Evolutionary conservation across 1,140 invertebrate species (phyloP), one percentile per base, ranked within the genome.

Genomic region (Ladona fulva): DNA sequence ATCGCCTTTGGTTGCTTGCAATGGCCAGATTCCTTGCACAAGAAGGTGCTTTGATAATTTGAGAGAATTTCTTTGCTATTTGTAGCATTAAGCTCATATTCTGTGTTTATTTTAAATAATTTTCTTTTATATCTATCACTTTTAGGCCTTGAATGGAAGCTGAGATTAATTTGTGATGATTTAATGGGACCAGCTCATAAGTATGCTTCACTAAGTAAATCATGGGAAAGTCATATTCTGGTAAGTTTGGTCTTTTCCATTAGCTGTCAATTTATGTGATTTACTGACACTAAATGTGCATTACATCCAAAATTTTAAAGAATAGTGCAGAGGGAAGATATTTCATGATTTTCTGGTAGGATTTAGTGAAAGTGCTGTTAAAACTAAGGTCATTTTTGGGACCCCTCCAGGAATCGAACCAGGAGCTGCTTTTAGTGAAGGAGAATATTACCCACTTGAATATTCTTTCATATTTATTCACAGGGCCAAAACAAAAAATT

Each of bases 1-100:
- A 94, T 82, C 86, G 89, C 77, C 92, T 94, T 84, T 95, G 94
- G 94, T 82, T 95, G 66, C 85, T 92, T 52, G 89, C 90, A 19
- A 89, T 92, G 19, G 90, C 93, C 52, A 86, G 91, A 77, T 94
- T 94, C 86, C 86, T 95, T 73, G 85, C 91, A 24, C 90, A 92
- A 77, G 91, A 94, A 88, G 93, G 93, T 92, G 83, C 12, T 3
- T 22, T 66, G 5, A 66, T 66, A 3, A 66, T 19, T 66, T 5
- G 5, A 12, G 14, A 19, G 1, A 66, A 6, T 66, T 16, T 66
- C 14, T 66, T 66, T 66, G 19, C 14, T 19, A 66, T 6, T 6
- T 66, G 3, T 19, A 19, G 12, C 14, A 66, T 66, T 22, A 66
- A 66, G 3, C 19, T 66, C 12, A 6, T 66, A 22, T 66, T n/a